Conservation (phyloP, 2,888 invertebrate species). For the Orthonevra nobilis region DNA sequence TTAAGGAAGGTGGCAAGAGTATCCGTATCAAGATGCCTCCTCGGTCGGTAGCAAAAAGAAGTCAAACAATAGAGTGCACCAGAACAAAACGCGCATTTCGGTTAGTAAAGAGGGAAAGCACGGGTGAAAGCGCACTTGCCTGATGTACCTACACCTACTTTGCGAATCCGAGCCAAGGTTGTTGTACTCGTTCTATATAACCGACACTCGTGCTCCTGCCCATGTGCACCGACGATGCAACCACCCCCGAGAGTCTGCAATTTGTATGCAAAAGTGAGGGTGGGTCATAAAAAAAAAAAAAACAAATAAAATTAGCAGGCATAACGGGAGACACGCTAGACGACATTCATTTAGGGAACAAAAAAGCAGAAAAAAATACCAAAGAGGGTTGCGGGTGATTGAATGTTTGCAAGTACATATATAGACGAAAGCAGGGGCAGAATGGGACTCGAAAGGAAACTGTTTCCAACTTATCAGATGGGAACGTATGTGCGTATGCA, state of each 20-base stretch:
- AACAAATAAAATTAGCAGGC: slow-evolving; percentile 29
- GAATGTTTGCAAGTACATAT: neutral
- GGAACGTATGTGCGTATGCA: neutral
- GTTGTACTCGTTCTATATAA: slow-evolving; percentile 70
- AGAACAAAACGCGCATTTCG: slow-evolving; percentile 68
- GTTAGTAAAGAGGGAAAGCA: slow-evolving; percentile 67
- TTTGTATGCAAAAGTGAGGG: slow-evolving; percentile 46
- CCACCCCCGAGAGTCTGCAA: slow-evolving; percentile 9
- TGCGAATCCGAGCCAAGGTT: slow-evolving; percentile 69
- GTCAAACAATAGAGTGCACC: slow-evolving; percentile 63
- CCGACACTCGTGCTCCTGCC: slow-evolving; percentile 44
- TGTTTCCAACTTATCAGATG: slow-evolving; percentile 38
- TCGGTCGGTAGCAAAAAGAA: too few relatives aligned
- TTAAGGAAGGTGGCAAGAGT: neutral
- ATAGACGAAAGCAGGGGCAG: neutral
- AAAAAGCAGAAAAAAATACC: neutral
- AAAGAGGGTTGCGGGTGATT: neutral
- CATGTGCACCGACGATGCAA: slow-evolving; percentile 5
- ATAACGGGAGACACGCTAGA: slow-evolving; percentile 48
- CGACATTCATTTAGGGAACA: slow-evolving; percentile 30
- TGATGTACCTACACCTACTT: slow-evolving; percentile 62
- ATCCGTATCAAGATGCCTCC: too few relatives aligned
- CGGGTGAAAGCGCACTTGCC: slow-evolving; percentile 63
- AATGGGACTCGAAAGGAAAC: slow-evolving; percentile 20
- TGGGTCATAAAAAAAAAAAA: slow-evolving; percentile 50